A percentile compares a stretch with the other conserved stretches of the same genome.
phyloP scores from a whole-genome alignment of 2,797 vertebrate genomes.

The Takifugu ocellatus region DNA sequence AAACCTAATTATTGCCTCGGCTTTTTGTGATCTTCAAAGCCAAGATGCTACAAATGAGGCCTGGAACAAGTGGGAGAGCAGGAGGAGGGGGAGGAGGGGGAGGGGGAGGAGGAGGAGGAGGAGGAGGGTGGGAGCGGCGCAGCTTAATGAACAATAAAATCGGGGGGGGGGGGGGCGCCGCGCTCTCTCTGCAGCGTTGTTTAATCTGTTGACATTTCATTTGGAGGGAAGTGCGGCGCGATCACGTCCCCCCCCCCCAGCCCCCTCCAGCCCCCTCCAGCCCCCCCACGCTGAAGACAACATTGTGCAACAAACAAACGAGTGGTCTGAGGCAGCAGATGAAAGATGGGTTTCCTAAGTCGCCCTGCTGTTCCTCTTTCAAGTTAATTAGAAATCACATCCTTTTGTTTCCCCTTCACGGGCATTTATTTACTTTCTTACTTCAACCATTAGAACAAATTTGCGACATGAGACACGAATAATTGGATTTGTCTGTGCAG shows the following conservation, averaged over 20 bases:
- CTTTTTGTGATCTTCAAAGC: slow-evolving; percentile 81
- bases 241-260: slow-evolving; percentile 21
- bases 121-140: slow-evolving; percentile 18
- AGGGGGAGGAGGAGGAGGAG: slow-evolving; percentile 21
- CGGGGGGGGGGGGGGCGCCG: slow-evolving; percentile 63
- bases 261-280: slow-evolving; percentile 1
- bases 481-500: slow-evolving; percentile 81
- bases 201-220: slow-evolving; percentile 84
- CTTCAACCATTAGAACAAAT: slow-evolving; percentile 81
- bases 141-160: slow-evolving; percentile 82
- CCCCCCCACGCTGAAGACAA: slow-evolving; percentile 62
- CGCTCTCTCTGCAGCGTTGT: slow-evolving; percentile 51
- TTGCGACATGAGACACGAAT: slow-evolving; percentile 82
- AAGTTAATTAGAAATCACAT: slow-evolving; percentile 85
- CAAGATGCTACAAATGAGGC: slow-evolving; percentile 75
- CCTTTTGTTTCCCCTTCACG: slow-evolving; percentile 79
- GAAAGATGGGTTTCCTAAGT: slow-evolving; percentile 80
- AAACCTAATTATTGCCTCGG: slow-evolving; percentile 81
- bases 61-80: slow-evolving; percentile 61
- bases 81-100: slow-evolving; percentile 33
- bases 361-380: slow-evolving; percentile 77
- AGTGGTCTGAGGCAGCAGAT: slow-evolving; percentile 74
- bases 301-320: slow-evolving; percentile 76
- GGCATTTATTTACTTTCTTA: slow-evolving; percentile 79
- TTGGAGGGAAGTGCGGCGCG: slow-evolving; percentile 58